phyloP scores from a whole-genome alignment of 2,113 vertebrate genomes.

The Grallaria varia region DNA sequence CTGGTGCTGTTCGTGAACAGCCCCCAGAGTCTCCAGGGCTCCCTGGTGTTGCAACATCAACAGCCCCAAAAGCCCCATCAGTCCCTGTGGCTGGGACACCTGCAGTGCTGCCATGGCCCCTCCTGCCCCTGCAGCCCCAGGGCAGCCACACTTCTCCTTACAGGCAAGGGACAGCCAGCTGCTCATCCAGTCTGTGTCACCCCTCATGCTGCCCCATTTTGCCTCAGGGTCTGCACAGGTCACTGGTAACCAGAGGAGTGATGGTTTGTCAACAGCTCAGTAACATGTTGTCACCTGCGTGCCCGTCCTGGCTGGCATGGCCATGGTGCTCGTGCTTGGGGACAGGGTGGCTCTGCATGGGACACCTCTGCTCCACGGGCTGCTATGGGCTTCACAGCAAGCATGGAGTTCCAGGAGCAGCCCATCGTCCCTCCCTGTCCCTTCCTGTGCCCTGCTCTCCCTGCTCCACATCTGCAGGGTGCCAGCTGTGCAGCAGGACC shows the following conservation, averaged over 20 bases:
- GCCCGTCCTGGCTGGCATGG: background rate
- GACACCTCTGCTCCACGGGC: background rate
- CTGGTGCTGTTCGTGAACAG: background rate
- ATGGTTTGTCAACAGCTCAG: background rate
- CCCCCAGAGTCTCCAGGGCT: rapidly evolving
- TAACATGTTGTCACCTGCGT: background rate
- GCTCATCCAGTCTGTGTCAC: rapidly evolving
- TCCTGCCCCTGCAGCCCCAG: background rate
- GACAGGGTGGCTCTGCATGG: background rate
- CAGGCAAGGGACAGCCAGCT: background rate
- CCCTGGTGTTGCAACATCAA: background rate
- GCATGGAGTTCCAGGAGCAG: background rate
- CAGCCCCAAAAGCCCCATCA: background rate
- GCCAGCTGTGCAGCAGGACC: background rate
- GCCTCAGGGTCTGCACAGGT: background rate
- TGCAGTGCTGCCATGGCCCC: rapidly evolving
- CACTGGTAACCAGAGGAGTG: background rate
- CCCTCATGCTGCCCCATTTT: rapidly evolving
- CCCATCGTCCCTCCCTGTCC: background rate
- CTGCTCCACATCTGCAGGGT: background rate
- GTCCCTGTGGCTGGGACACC: background rate
- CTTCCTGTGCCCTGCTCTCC: background rate
- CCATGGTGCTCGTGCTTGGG: background rate
- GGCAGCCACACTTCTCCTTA: background rate
- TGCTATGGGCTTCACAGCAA: background rate